Percentiles rank a stretch among this genome's conserved stretches.
Evolutionary conservation across 1,140 invertebrate genomes (phyloP).

Genomic region (Fopius arisanus): DNA sequence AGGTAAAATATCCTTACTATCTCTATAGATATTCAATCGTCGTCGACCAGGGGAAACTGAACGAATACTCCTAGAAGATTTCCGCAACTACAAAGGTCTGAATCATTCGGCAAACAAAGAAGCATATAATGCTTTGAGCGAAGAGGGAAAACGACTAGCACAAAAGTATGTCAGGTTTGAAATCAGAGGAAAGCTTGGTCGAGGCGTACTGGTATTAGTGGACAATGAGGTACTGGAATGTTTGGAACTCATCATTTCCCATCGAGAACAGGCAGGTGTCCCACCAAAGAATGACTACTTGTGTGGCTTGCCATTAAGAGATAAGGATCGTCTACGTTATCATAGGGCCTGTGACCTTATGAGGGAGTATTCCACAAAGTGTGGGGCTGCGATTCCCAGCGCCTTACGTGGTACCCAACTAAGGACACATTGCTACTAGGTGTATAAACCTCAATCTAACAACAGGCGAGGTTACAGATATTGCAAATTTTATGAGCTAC

Average conservation of each 20-base stretch:
- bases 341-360: background rate
- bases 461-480: too few relatives aligned
- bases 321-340: background rate
- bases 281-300: too few relatives aligned
- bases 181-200: conserved; percentile 24
- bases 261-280: background rate
- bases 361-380: too few relatives aligned
- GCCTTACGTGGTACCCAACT: background rate
- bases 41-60: conserved; percentile 31
- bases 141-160: conserved; percentile 20
- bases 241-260: conserved; percentile 1
- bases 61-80: conserved; percentile 27
- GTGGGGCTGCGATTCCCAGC: background rate
- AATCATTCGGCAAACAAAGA: conserved; percentile 16
- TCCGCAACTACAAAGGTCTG: conserved; percentile 21
- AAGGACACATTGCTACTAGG: too few relatives aligned
- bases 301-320: background rate
- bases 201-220: conserved; percentile 20
- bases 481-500: too few relatives aligned
- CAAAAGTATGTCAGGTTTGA: conserved; percentile 16
- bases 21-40: conserved; percentile 13
- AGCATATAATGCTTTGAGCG: conserved; percentile 5
- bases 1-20: background rate
- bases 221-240: conserved; percentile 15
- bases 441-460: too few relatives aligned